Evolutionary conservation across 2,113 vertebrate species (phyloP).

Genomic region (Rhizomys pruinosus): DNA sequence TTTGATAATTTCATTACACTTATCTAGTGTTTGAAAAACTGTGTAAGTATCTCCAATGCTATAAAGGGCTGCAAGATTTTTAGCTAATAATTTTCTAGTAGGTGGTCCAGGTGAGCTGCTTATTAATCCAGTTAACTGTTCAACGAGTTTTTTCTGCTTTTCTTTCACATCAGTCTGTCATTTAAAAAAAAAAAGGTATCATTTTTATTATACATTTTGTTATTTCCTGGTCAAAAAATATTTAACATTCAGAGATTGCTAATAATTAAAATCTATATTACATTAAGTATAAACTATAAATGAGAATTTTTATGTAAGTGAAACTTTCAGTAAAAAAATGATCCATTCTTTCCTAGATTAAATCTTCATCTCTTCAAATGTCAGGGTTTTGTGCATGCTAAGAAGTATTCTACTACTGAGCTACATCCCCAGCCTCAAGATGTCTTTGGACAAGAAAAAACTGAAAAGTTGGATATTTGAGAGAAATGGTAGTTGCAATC

Average conservation of each 20-base stretch:
- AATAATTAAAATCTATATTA: conserved; percentile 21
- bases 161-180: conserved; percentile 97
- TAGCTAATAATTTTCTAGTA: conserved; percentile 96
- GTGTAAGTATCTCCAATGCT: conserved; percentile 98
- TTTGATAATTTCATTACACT: conserved; percentile 98
- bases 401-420: too few relatives aligned
- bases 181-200: conserved; percentile 38
- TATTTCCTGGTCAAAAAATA: background rate
- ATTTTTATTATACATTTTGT: background rate
- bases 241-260: background rate
- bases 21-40: conserved; percentile 98
- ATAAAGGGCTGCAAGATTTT: conserved; percentile 97
- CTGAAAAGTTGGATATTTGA: background rate
- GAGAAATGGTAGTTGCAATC: background rate
- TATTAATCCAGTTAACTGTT: conserved; percentile 97
- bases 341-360: conserved; percentile 31
- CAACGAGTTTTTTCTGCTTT: conserved; percentile 99
- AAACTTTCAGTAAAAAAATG: conserved; percentile 25
- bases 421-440: too few relatives aligned
- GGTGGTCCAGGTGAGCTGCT: conserved; percentile 97
- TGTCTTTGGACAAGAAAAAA: too few relatives aligned
- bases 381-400: too few relatives aligned
- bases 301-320: conserved; percentile 14
- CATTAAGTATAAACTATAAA: background rate
- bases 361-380: conserved; percentile 17